These are phyloP conservation scores for Sisyra nigra DNA, from an alignment of 2,888 invertebrate genomes.

Conservation along the genomic window DNA sequence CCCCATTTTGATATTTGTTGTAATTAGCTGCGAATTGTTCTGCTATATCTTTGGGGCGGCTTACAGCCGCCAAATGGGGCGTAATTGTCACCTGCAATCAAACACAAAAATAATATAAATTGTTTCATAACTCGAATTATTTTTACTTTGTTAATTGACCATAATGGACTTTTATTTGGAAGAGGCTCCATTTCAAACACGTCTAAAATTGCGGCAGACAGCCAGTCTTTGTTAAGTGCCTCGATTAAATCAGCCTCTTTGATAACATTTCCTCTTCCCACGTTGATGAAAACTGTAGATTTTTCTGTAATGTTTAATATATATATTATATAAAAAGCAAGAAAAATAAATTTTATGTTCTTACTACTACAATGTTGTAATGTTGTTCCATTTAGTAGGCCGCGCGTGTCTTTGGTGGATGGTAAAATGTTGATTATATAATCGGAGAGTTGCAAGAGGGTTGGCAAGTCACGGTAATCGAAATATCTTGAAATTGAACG, in stretches of 20 bases:
- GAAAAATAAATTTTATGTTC: background rate
- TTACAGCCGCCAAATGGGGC: slow-evolving; percentile 28
- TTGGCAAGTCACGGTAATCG: slow-evolving; percentile 19
- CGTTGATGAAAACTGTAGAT: slow-evolving; percentile 35
- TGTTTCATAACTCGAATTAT: background rate
- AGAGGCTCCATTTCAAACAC: slow-evolving; percentile 38
- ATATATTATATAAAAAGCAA: background rate
- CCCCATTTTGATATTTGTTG: slow-evolving; percentile 21
- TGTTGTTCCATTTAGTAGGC: slow-evolving; percentile 30
- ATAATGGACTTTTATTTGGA: slow-evolving; percentile 28
- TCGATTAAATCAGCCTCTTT: slow-evolving; percentile 30
- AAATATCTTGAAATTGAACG: slow-evolving; percentile 19
- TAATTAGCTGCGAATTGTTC: slow-evolving; percentile 30
- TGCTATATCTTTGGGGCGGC: slow-evolving; percentile 27
- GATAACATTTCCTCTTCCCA: slow-evolving; percentile 38
- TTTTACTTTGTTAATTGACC: slow-evolving; percentile 31
- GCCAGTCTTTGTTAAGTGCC: slow-evolving; percentile 33
- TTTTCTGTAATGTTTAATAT: slow-evolving; percentile 16
- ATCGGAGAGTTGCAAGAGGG: slow-evolving; percentile 30
- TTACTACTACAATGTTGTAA: slow-evolving; percentile 29
- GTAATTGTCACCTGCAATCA: slow-evolving; percentile 27
- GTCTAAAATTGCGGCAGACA: slow-evolving; percentile 37
- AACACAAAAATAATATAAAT: background rate
- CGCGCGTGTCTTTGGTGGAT: slow-evolving; percentile 29
- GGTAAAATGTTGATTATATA: slow-evolving; percentile 38